Evolutionary conservation across 2,888 invertebrate species (phyloP), one percentile per base, ranked within the genome.

Genomic region (Sesia bembeciformis): DNA sequence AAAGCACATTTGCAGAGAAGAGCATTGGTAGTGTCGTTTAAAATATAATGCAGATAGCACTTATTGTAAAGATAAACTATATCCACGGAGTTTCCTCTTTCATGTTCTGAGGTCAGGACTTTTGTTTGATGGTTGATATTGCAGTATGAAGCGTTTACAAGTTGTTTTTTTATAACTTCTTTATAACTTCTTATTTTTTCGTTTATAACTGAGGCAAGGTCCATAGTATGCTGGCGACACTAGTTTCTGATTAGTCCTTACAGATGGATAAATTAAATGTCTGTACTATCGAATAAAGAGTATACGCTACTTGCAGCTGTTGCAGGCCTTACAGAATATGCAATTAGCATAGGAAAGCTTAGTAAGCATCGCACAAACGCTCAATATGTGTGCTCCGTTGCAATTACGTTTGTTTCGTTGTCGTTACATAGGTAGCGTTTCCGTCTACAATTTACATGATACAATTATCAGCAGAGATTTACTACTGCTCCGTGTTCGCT

Each of bases 1-100:
- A 58, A 57, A 60, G 56, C 59, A 23, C 46, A n/a, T 46, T 46
- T 46, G 46, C 23, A 8, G 46, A 46, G 46, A 23, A 46, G 3
- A 8, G 46, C 23, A 46, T 46, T 46, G 46, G 1, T 23, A 23
- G 23, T 46, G 46, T 23, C n/a, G 46, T 46, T 46, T 46, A 7
- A 46, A 46, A 8, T 46, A 46, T 46, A 46, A 23, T 23, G 23
- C 23, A 23, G 23, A 2, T 23, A 23, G 23, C 23, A 23, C 23
- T 23, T 23, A 23, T 46, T 46, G 23, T 7, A 5, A 7, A 43
- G 43, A 43, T 43, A 46, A 46, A 46, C 7, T 46, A 23, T 46
- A 1, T 23, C 23, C 23, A 23, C 23, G 23, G 23, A 23, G 23
- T 23, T 23, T 23, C 23, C 23, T 23, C 23, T 23, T 23, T 23